Evolutionary conservation across 1,140 invertebrate species (phyloP), one percentile per base, ranked within the genome.

Genomic region (Cydia amplana): DNA sequence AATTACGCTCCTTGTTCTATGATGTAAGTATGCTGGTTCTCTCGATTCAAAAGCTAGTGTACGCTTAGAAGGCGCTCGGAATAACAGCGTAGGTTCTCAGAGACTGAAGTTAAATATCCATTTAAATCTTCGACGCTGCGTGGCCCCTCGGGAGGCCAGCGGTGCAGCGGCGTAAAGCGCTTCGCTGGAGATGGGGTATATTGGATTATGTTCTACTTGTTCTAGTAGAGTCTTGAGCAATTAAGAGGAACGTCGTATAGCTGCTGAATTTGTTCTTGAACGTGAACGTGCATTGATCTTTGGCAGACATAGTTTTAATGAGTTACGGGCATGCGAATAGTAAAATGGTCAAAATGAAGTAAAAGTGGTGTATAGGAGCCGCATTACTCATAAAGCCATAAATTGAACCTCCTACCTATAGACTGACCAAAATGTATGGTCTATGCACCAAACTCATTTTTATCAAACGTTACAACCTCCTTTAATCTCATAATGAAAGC

Each of bases 41-140:
- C 12, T 51, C 16, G 3, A 18, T 18, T 60, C 55, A 20, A 20
- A 18, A 20, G 18, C n/a, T 0, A 20, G 18, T 2, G 7, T 4
- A 10, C 7, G 20, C 9, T 60, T 23, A 12, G 18, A 23, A 23
- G 20, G 55, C 55, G 9, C 12, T 23, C 9, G 12, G 55, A 60
- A 60, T n/a, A 18, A 23, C 10, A 23, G 9, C 55, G 55, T 60
- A 60, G 55, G 89, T 89, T 91, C 83, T 86, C 85, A 84, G 86
- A 92, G 89, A 91, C 86, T 88, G 87, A 91, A 91, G 88, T 92
- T 92, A 91, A 92, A 91, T 91, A 92, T 92, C 89, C 88, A 91
- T 92, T 92, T 92, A 91, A 91, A 91, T 92, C 88, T 88, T 91
- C 89, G 87, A 89, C 85, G 84, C 87, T 82, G 76, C 75, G 78